These are phyloP conservation scores for Champsocephalus esox DNA, from an alignment of 2,797 vertebrate species.

Conservation along the genomic window DNA sequence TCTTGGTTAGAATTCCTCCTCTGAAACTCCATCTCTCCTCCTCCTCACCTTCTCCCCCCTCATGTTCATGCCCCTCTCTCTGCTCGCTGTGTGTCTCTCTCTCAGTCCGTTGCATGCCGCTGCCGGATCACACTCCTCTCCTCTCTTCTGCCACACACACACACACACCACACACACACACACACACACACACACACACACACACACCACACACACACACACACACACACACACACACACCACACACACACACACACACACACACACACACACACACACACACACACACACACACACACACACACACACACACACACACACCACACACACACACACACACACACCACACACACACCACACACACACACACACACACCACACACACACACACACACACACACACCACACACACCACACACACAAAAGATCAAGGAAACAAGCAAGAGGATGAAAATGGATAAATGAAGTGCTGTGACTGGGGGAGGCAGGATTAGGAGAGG, in stretches of 20 bases:
- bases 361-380: too few relatives aligned
- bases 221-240: too few relatives aligned
- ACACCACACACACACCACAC: too few relatives aligned
- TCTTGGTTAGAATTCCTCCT: background rate
- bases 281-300: too few relatives aligned
- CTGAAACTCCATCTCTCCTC: constrained; percentile 5
- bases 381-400: constrained; percentile 21
- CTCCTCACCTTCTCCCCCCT: constrained; percentile 31
- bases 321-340: too few relatives aligned
- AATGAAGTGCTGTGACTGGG: constrained; percentile 43
- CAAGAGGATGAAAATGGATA: constrained; percentile 32
- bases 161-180: too few relatives aligned
- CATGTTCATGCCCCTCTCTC: constrained; percentile 3
- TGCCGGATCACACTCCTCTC: constrained; percentile 45
- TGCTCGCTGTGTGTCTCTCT: background rate
- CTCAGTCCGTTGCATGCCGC: constrained; percentile 55
- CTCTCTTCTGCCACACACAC: constrained; percentile 19
- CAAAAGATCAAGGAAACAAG: constrained; percentile 1
- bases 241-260: too few relatives aligned
- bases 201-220: too few relatives aligned
- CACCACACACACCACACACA: constrained; percentile 37
- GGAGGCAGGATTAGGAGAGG: constrained; percentile 46
- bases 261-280: too few relatives aligned
- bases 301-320: too few relatives aligned
- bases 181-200: too few relatives aligned